phyloP scores from a whole-genome alignment of 2,888 invertebrate genomes.

The Polymixis flavicincta region DNA sequence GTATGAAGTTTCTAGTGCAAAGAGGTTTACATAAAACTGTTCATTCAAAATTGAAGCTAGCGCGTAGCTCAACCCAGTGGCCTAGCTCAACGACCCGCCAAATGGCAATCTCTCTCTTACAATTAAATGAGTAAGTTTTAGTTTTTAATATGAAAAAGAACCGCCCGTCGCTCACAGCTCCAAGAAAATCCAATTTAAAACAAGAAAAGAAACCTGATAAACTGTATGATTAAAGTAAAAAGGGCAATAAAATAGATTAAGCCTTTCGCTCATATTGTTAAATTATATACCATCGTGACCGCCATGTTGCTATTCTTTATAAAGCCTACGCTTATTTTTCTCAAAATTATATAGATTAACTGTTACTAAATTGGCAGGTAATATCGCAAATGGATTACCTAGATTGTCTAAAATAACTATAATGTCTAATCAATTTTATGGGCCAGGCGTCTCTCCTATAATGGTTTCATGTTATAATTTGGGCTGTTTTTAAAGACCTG shows the following conservation, averaged over 20 bases:
- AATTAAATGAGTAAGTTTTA: neutral
- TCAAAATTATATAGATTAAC: conserved; percentile 42
- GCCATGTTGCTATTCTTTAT: conserved; percentile 31
- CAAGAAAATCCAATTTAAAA: conserved; percentile 12
- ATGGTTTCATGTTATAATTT: neutral
- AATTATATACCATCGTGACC: conserved; percentile 44
- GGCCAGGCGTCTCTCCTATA: neutral
- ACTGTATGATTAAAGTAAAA: conserved; percentile 35
- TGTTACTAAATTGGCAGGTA: conserved; percentile 23
- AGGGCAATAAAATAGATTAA: conserved; percentile 49
- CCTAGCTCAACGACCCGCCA: too few species aligned
- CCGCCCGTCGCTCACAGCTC: neutral
- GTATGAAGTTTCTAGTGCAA: conserved; percentile 2
- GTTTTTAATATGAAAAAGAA: neutral
- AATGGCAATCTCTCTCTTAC: too few species aligned
- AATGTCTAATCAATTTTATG: conserved; percentile 2
- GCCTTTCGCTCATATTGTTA: conserved; percentile 38
- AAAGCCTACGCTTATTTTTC: conserved; percentile 18
- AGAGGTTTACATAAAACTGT: neutral
- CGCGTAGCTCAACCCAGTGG: too few species aligned
- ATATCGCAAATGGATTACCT: conserved; percentile 38
- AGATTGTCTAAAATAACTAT: conserved; percentile 16
- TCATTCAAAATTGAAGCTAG: neutral
- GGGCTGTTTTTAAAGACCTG: neutral
- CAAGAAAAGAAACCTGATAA: conserved; percentile 1